Conservation (phyloP, 2,888 invertebrate species). For the Pyrrhosoma nymphula region DNA sequence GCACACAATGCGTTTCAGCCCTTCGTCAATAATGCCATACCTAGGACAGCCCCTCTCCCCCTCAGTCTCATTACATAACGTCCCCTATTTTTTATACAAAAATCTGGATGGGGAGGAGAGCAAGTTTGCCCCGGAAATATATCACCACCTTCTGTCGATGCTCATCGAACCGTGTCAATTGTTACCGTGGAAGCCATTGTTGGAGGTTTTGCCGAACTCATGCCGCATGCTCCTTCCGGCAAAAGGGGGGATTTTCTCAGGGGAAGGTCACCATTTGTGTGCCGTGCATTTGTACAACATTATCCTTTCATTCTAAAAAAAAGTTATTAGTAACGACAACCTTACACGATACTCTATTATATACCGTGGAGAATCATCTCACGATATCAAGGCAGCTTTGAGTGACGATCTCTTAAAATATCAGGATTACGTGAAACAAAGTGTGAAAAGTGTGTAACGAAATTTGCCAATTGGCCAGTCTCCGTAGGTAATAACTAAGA, state of each 20-base stretch:
- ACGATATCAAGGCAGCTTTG: too few relatives aligned
- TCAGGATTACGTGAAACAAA: too few relatives aligned
- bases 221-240: not conserved
- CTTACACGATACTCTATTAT: too few relatives aligned
- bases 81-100: not conserved
- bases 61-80: not conserved
- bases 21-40: not conserved
- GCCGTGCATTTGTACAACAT: too few relatives aligned
- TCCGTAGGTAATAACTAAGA: too few relatives aligned
- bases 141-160: not conserved
- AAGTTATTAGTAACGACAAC: too few relatives aligned
- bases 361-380: too few relatives aligned
- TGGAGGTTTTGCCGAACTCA: not conserved
- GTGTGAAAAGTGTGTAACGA: too few relatives aligned
- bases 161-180: constrained; percentile 1
- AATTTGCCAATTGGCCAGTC: too few relatives aligned
- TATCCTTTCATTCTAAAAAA: too few relatives aligned
- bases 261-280: not conserved
- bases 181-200: not conserved
- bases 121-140: not conserved
- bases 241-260: not conserved
- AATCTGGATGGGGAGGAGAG: not conserved
- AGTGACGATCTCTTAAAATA: too few relatives aligned
- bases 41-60: not conserved
- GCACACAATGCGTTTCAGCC: not conserved